Conservation (phyloP, 1,140 invertebrate species). For the Oppia nitens region DNA sequence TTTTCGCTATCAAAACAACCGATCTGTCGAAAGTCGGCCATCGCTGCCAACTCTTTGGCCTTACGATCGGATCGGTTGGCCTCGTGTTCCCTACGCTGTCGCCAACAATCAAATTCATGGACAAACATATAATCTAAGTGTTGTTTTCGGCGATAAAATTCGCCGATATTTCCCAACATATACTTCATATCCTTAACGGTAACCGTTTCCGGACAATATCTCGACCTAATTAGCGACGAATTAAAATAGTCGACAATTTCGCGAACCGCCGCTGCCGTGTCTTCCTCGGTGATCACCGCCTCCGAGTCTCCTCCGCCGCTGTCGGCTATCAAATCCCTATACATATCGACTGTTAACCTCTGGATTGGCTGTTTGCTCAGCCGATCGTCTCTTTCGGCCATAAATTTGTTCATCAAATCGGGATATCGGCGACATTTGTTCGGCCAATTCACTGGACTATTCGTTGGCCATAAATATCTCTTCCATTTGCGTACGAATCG, state of each 20-base stretch:
- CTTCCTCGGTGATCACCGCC: no score
- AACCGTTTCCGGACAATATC: neutral
- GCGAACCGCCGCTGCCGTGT: neutral
- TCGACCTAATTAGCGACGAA: neutral
- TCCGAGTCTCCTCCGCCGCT: no score
- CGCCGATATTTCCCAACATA: neutral
- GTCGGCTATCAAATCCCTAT: neutral
- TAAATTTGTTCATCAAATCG: neutral
- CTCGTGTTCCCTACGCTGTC: neutral
- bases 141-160: neutral
- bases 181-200: conserved; percentile 2
- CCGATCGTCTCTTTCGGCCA: neutral
- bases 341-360: neutral
- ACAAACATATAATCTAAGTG: conserved; percentile 9
- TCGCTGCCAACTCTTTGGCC: neutral
- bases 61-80: neutral
- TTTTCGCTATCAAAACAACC: conserved; percentile 4
- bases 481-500: no score
- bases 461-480: no score
- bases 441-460: no score
- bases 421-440: neutral
- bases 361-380: neutral
- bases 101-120: conserved; percentile 4
- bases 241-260: neutral
- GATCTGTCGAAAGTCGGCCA: neutral